Evolutionary conservation across 2,113 vertebrate species (phyloP), one percentile per base, ranked within the genome.

Genomic region (Gymnocephalus cernua): DNA sequence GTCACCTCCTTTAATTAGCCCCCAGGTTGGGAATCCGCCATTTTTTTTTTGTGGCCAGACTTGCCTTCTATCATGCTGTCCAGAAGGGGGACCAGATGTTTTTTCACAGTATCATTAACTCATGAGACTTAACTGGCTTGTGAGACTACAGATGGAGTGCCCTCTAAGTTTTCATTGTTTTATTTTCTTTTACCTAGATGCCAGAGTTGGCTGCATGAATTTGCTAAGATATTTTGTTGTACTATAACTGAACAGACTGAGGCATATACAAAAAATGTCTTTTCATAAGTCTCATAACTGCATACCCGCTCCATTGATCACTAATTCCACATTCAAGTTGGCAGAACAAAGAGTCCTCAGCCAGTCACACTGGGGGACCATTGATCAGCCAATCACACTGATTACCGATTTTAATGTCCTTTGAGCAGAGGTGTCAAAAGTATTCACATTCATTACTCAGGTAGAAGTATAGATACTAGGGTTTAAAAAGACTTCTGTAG

Each of bases 1-100:
- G 83, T 82, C 74, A 88, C 88, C 68, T 84, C 69, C 54, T 79
- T 76, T 77, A 87, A 91, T 87, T 86, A 89, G 80, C 77, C 71
- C 38, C 64, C 77, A 51, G 71, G 54, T 84, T 84, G 71, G 67
- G 64, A 87, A 74, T 70, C 64, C 41, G 67, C 56, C 59, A 77
- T 86, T 64, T 80, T 84, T 83, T 59, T 84, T 83, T 59, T 65
- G 51, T 80, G 53, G 41, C 64, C 74, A 68, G 54, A 77, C 68
- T 73, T 81, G n/a, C 64, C 6, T 54, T 63, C 71, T 65, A 56
- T 84, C 63, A 54, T 63, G 63, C 63, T 79, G 74, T 84, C 67
- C 80, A 76, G 58, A 62, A 76, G 65, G 65, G 48, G 83, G 61
- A 67, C 51, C 83, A 89, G 85, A 86, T 91, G 83, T 83, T 82